These are phyloP conservation scores for Cosmia pyralina DNA, from an alignment of 2,888 invertebrate species.

Conservation along the genomic window DNA sequence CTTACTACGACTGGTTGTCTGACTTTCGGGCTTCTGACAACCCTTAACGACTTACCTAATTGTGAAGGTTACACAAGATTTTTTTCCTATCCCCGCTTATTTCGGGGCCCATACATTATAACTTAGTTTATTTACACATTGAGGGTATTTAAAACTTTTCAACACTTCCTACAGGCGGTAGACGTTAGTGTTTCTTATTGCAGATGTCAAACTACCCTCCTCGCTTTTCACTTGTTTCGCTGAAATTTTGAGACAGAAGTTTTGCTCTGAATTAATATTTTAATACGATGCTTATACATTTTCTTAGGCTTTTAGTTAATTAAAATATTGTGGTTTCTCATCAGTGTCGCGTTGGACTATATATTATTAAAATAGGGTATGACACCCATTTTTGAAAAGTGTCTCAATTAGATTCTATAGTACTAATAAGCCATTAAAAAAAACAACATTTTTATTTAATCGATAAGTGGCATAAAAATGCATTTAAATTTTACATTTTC, in stretches of 20 bases:
- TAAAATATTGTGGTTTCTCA: constrained; percentile 31
- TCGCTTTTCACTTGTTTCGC: not conserved
- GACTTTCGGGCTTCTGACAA: not conserved
- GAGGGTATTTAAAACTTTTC: constrained; percentile 53
- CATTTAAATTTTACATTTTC: no score
- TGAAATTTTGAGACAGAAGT: constrained; percentile 11
- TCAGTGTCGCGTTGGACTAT: not conserved
- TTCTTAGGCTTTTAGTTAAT: constrained; percentile 35
- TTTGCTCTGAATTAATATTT: constrained; percentile 18
- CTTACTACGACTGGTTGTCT: not conserved
- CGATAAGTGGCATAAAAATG: no score
- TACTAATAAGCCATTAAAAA: no score
- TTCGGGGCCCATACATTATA: constrained; percentile 12
- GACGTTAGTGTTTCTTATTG: constrained; percentile 21
- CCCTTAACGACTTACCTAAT: not conserved
- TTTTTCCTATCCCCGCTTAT: not conserved
- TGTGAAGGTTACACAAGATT: no score
- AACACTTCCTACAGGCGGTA: constrained; percentile 22
- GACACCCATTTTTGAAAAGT: no score
- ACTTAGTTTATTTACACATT: constrained; percentile 47
- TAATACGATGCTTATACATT: constrained; percentile 17
- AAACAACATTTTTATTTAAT: no score
- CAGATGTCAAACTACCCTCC: constrained; percentile 28
- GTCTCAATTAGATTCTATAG: no score
- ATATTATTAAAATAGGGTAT: no score